Percentiles rank a stretch among this genome's conserved stretches.
phyloP scores from a whole-genome alignment of 2,888 invertebrate genomes.

The Volucella inflata region DNA sequence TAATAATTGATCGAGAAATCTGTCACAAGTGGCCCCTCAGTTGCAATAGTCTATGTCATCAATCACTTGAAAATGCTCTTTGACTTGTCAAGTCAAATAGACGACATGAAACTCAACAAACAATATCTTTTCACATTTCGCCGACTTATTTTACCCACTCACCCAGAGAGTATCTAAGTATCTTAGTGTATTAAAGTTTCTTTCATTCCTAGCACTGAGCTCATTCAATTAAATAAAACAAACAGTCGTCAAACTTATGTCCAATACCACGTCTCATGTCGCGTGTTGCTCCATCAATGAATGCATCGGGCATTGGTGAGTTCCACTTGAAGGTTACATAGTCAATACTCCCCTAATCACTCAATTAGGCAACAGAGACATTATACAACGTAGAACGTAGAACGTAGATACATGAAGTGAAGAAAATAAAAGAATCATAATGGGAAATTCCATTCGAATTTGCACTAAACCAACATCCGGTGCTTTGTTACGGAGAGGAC shows the following conservation, averaged over 20 bases:
- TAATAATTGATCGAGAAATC: too few species aligned
- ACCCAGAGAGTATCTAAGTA: not conserved
- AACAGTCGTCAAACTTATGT: not conserved
- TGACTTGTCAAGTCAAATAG: slow-evolving; percentile 52
- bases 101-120: slow-evolving; percentile 52
- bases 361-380: slow-evolving; percentile 44
- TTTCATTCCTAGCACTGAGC: not conserved
- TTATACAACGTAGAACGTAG: not conserved
- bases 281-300: too few species aligned
- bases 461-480: slow-evolving; percentile 63
- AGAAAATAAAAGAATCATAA: slow-evolving; percentile 13
- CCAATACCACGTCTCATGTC: too few species aligned
- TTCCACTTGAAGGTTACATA: slow-evolving; percentile 31
- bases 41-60: not conserved
- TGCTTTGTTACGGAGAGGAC: slow-evolving; percentile 45
- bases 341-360: slow-evolving; percentile 35
- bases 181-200: too few species aligned
- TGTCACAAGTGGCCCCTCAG: too few species aligned
- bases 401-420: not conserved
- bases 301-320: not conserved
- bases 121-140: slow-evolving; percentile 13
- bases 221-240: slow-evolving; percentile 49
- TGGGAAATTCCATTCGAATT: slow-evolving; percentile 38
- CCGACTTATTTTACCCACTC: not conserved
- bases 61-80: slow-evolving; percentile 42